Evolutionary conservation across 2,113 vertebrate genomes (phyloP).

Genomic region (Himantopus leucocephalus): DNA sequence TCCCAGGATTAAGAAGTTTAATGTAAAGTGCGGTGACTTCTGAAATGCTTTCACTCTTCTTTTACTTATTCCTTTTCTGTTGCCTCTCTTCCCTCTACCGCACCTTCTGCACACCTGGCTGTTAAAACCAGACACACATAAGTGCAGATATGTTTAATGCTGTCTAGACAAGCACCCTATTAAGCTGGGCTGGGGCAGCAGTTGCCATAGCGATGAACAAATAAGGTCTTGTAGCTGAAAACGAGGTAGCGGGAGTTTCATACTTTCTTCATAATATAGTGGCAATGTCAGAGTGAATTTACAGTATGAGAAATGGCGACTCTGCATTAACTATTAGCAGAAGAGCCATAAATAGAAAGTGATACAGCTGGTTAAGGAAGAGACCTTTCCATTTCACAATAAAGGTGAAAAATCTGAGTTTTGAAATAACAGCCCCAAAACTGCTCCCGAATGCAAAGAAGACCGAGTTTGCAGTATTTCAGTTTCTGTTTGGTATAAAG

Average conservation of each 20-base stretch:
- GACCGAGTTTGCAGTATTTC: not conserved
- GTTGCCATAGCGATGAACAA: conserved; percentile 39
- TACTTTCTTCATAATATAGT: not conserved
- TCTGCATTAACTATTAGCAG: not conserved
- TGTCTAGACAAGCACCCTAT: conserved; percentile 54
- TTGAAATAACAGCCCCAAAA: not conserved
- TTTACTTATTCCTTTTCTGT: not conserved
- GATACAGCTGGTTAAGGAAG: not conserved
- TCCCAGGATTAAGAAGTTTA: not conserved
- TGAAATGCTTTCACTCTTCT: not conserved
- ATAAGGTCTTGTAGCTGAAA: not conserved
- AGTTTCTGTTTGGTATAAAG: not conserved
- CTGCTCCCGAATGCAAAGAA: not conserved
- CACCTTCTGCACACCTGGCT: not conserved
- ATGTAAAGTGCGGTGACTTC: not conserved
- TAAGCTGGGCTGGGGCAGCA: conserved; percentile 27
- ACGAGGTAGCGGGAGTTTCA: not conserved
- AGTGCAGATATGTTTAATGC: conserved; percentile 7
- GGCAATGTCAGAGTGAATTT: not conserved
- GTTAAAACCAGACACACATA: conserved; percentile 2
- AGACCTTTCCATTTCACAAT: not conserved
- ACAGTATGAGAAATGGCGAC: not conserved
- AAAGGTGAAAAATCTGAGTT: not conserved
- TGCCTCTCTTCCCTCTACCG: not conserved
- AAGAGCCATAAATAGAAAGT: not conserved